Conservation (phyloP, 2,797 vertebrate species). For the Semaprochilodus insignis region DNA sequence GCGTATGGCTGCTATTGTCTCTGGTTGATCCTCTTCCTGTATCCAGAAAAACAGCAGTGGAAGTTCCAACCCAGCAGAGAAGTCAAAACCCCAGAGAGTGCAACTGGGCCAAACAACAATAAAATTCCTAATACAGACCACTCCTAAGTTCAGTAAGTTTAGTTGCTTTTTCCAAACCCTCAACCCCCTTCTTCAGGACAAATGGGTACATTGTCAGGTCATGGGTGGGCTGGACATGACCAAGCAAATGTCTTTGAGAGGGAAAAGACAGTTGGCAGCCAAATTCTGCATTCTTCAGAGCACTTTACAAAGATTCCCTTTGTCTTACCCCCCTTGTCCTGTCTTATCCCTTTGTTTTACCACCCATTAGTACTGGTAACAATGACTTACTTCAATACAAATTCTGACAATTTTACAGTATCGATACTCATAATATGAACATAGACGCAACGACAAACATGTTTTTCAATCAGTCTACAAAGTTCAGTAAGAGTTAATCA, state of each 20-base stretch:
- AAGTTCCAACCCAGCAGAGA: slow-evolving; percentile 63
- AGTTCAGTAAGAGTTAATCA: no score
- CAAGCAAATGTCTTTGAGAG: slow-evolving; percentile 68
- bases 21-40: slow-evolving; percentile 55
- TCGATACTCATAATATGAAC: background rate
- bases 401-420: slow-evolving; percentile 7
- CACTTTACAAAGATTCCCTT: slow-evolving; percentile 59
- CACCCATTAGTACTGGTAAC: slow-evolving; percentile 70
- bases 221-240: slow-evolving; percentile 64
- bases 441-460: background rate
- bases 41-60: slow-evolving; percentile 46
- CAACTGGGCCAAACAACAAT: slow-evolving; percentile 58
- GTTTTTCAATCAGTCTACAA: no score
- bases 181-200: slow-evolving; percentile 52
- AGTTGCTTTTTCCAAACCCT: slow-evolving; percentile 55
- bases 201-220: slow-evolving; percentile 62
- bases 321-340: no score
- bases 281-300: slow-evolving; percentile 57
- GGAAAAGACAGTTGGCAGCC: slow-evolving; percentile 30
- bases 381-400: slow-evolving; percentile 70
- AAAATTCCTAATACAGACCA: slow-evolving; percentile 58
- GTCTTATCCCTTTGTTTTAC: no score
- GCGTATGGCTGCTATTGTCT: slow-evolving; percentile 64
- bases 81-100: slow-evolving; percentile 59
- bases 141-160: slow-evolving; percentile 59